phyloP scores from a whole-genome alignment of 1,140 invertebrate species.

The Pogonomyrmex barbatus region DNA sequence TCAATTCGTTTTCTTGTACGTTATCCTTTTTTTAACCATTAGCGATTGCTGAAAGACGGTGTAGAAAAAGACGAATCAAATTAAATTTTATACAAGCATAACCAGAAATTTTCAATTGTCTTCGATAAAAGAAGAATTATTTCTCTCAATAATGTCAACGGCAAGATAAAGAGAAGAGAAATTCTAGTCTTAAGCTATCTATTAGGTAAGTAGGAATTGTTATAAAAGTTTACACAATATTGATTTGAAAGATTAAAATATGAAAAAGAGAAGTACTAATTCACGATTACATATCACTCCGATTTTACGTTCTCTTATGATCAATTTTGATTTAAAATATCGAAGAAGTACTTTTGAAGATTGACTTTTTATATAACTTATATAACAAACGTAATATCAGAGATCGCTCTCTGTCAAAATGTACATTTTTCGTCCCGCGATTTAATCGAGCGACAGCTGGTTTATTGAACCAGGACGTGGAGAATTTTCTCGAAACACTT shows the following conservation, averaged over 20 bases:
- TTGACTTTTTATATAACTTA: background rate
- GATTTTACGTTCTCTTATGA: background rate
- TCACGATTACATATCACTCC: background rate
- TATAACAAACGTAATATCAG: background rate
- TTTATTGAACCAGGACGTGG: slow-evolving; percentile 17
- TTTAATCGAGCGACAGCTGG: slow-evolving; percentile 37
- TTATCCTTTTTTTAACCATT: too few relatives aligned
- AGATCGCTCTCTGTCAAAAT: background rate
- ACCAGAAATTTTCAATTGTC: too few relatives aligned
- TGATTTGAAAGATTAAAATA: background rate
- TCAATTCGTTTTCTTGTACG: too few relatives aligned
- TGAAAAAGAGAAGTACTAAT: background rate
- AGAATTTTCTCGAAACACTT: slow-evolving; percentile 61
- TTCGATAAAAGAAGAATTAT: too few relatives aligned
- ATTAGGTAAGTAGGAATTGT: background rate
- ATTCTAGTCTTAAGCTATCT: too few relatives aligned
- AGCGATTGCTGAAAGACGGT: too few relatives aligned
- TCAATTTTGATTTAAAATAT: background rate
- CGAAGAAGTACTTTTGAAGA: background rate
- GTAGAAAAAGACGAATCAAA: too few relatives aligned
- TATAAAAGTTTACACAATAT: background rate
- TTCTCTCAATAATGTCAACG: too few relatives aligned
- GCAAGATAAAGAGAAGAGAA: too few relatives aligned
- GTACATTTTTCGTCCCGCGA: slow-evolving; percentile 1
- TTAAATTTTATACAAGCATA: too few relatives aligned